Conservation (phyloP, 30 jellyfish, hydroid and myxozoan species). For the Nemopilema nomurai region DNA sequence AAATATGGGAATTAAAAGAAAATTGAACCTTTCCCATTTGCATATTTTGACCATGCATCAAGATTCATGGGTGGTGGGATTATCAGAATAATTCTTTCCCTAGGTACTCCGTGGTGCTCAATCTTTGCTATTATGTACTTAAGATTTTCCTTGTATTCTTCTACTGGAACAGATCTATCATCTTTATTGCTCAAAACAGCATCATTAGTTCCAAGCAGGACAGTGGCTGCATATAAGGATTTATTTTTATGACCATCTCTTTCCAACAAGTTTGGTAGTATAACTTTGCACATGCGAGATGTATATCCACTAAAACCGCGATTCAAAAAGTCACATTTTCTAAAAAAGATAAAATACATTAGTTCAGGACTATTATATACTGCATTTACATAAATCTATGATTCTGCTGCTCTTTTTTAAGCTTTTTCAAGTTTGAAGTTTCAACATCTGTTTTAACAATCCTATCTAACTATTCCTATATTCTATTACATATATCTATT, state of each 20-base stretch:
- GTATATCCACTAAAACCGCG: conserved; percentile 93
- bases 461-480: too few species aligned
- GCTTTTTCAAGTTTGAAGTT: too few species aligned
- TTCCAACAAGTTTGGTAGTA: conserved; percentile 53
- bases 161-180: conserved; percentile 67
- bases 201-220: conserved; percentile 78
- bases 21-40: neutral
- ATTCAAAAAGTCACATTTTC: conserved; percentile 76
- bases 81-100: conserved; percentile 54
- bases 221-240: conserved; percentile 60
- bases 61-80: conserved; percentile 87
- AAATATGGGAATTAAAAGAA: too few species aligned
- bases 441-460: too few species aligned
- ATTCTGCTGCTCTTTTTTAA: too few species aligned
- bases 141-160: conserved; percentile 50
- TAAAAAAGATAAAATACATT: too few species aligned
- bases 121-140: conserved; percentile 40
- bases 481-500: too few species aligned
- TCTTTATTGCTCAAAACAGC: conserved; percentile 63
- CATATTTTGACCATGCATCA: conserved; percentile 46
- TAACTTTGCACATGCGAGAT: conserved; percentile 51
- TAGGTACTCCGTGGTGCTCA: conserved; percentile 52
- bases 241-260: conserved; percentile 63
- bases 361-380: too few species aligned
- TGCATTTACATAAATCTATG: too few species aligned